A percentile compares a stretch with the other conserved stretches of the same genome.
These are phyloP conservation scores for Thamnaconus septentrionalis DNA, from an alignment of 2,113 vertebrate species.

Conservation along the genomic window DNA sequence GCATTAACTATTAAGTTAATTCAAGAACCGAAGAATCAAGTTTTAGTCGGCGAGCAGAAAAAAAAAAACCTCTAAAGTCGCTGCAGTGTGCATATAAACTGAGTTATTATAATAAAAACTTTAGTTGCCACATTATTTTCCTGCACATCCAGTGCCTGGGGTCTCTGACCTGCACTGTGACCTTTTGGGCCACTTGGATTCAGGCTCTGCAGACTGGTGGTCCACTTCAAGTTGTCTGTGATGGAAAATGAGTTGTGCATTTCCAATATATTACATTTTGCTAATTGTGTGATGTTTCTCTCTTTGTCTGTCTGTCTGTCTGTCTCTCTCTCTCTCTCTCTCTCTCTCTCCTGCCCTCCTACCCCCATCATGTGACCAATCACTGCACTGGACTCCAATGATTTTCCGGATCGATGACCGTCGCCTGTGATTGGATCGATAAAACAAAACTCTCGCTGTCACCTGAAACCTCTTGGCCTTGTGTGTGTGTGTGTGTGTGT, in stretches of 20 bases:
- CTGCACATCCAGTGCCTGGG: too few relatives aligned
- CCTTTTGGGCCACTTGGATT: background rate
- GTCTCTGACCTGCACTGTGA: too few relatives aligned
- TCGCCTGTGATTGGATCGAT: constrained; percentile 66
- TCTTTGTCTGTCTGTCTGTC: constrained; percentile 65
- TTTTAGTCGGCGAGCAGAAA: too few relatives aligned
- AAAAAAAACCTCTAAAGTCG: too few relatives aligned
- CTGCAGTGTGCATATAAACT: too few relatives aligned
- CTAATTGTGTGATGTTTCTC: constrained; percentile 81
- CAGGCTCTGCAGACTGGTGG: constrained; percentile 31
- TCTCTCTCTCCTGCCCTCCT: constrained; percentile 72
- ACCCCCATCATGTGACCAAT: constrained; percentile 84
- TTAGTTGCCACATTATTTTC: too few relatives aligned
- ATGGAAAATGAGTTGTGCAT: constrained; percentile 50
- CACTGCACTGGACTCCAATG: constrained; percentile 83
- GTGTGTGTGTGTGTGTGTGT: constrained; percentile 18
- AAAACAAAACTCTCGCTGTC: constrained; percentile 68
- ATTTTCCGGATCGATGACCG: constrained; percentile 64
- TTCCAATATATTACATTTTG: constrained; percentile 69
- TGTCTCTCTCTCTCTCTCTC: constrained; percentile 61
- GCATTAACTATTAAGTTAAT: too few relatives aligned
- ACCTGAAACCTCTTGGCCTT: constrained; percentile 67
- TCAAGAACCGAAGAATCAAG: too few relatives aligned
- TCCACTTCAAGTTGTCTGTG: constrained; percentile 37
- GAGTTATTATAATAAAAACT: too few relatives aligned